Evolutionary conservation across 2,888 invertebrate genomes (phyloP).

Genomic region (Eupithecia dodoneata): DNA sequence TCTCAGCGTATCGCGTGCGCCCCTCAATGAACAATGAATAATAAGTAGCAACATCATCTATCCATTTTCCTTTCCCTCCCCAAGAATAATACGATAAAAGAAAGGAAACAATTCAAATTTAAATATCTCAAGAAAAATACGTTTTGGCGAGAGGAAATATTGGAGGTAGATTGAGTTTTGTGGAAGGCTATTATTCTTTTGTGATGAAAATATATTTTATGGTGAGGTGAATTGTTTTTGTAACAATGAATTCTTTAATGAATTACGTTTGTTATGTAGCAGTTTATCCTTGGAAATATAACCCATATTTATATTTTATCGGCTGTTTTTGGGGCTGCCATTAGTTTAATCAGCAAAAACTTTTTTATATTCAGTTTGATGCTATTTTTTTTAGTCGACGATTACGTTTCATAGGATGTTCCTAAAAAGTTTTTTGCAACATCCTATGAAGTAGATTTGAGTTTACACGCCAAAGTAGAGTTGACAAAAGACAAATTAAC

Average conservation of each 20-base stretch:
- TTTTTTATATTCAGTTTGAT: background rate
- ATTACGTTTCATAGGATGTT: background rate
- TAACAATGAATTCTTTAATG: background rate
- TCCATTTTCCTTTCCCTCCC: constrained; percentile 77
- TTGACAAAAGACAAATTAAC: too few species aligned
- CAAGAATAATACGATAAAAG: constrained; percentile 70
- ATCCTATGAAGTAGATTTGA: background rate
- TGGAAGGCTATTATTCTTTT: constrained; percentile 34
- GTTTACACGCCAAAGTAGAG: background rate
- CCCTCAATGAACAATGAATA: constrained; percentile 76
- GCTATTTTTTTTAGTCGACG: background rate
- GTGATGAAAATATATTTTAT: constrained; percentile 15
- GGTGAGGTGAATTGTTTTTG: constrained; percentile 15
- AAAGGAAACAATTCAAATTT: constrained; percentile 80
- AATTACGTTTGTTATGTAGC: background rate
- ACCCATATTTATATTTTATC: background rate
- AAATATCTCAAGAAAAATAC: constrained; percentile 74
- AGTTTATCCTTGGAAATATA: background rate
- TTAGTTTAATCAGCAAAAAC: background rate
- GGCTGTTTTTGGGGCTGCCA: background rate
- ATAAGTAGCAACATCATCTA: constrained; percentile 78
- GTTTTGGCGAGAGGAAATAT: constrained; percentile 56
- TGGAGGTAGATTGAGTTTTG: constrained; percentile 52
- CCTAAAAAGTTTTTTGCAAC: background rate
- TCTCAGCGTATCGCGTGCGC: constrained; percentile 52